Percentiles rank a stretch among this genome's conserved stretches.
Conservation (phyloP, 2,888 invertebrate genomes). For the Galerucella nymphaeae region DNA sequence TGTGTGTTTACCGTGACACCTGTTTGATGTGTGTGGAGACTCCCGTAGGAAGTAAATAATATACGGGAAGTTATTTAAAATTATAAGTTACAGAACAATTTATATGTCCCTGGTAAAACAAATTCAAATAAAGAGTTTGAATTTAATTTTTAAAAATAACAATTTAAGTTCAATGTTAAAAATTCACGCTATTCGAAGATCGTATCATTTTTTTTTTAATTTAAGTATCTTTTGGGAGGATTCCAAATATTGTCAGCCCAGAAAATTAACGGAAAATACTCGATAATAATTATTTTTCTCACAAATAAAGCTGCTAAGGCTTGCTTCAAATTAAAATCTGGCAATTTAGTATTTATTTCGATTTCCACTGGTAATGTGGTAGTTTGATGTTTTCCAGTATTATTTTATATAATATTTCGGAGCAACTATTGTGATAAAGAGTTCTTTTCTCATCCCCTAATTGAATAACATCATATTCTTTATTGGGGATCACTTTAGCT, state of each 20-base stretch:
- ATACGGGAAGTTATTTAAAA: too few relatives aligned
- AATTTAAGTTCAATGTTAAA: not conserved
- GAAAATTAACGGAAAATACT: conserved; percentile 11
- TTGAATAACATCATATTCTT: too few relatives aligned
- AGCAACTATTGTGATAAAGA: not conserved
- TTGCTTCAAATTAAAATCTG: conserved; percentile 1
- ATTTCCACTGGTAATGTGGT: not conserved
- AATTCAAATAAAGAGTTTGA: not conserved
- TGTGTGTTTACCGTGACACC: conserved; percentile 23
- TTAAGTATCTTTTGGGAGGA: conserved; percentile 1
- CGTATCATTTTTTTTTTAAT: not conserved
- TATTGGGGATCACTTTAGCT: too few relatives aligned
- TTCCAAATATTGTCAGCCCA: conserved; percentile 7
- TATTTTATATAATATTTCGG: not conserved
- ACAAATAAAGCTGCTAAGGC: not conserved
- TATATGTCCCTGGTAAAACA: not conserved
- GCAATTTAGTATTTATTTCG: not conserved
- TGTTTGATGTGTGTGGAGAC: conserved; percentile 7
- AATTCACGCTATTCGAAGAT: not conserved
- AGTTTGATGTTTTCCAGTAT: not conserved
- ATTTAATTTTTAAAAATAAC: too few relatives aligned
- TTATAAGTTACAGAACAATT: too few relatives aligned
- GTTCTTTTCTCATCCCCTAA: too few relatives aligned
- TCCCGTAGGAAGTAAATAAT: too few relatives aligned
- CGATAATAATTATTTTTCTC: not conserved